Conservation (phyloP, 2,113 vertebrate genomes). For the Apeltes quadracus region DNA sequence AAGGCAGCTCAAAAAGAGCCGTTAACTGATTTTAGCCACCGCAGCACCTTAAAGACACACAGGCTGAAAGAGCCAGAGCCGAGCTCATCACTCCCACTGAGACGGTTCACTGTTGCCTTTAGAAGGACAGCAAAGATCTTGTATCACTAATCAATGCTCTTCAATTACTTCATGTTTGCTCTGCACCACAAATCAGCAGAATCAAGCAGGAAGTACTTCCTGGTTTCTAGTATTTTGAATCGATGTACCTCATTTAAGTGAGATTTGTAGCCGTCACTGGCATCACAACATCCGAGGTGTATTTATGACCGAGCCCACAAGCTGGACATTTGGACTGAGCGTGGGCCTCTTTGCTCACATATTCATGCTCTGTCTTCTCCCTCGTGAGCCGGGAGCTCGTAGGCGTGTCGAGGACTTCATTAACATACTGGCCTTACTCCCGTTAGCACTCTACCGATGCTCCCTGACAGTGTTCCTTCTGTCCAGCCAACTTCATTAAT, state of each 20-base stretch:
- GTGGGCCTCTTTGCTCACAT: too few species aligned
- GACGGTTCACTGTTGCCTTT: background rate
- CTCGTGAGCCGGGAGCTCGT: background rate
- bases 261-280: background rate
- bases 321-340: background rate
- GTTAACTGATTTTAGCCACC: conserved; percentile 1
- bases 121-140: background rate
- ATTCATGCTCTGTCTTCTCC: background rate
- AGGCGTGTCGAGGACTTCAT: background rate
- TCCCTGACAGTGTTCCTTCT: background rate
- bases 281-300: background rate
- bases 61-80: conserved; percentile 5
- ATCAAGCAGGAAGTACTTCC: background rate
- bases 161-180: background rate
- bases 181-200: background rate
- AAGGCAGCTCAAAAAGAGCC: background rate
- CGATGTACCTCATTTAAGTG: background rate
- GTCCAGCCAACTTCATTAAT: background rate
- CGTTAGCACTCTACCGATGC: background rate
- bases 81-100: conserved; percentile 2
- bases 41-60: conserved; percentile 14
- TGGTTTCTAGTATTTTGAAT: too few species aligned
- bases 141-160: background rate
- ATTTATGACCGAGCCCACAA: background rate
- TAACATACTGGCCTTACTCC: background rate